Percentiles rank a stretch among this genome's conserved stretches.
Evolutionary conservation across 2,888 invertebrate genomes (phyloP).

Genomic region (Drosophila villosipedis): DNA sequence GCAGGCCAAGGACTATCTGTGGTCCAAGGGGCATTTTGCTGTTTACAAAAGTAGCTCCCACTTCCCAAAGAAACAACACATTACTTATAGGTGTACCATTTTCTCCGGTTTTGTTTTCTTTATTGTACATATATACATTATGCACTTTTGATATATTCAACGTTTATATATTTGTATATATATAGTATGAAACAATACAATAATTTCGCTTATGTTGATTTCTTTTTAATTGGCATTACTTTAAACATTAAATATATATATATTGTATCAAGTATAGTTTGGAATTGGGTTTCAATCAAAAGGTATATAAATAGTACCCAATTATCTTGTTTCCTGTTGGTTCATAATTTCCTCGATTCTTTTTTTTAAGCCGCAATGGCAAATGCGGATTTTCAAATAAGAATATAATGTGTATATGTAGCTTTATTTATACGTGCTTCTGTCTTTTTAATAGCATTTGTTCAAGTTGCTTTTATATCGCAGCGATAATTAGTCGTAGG

Average conservation of each 20-base stretch:
- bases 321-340: constrained; percentile 17
- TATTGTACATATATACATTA: constrained; percentile 24
- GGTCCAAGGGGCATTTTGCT: background rate
- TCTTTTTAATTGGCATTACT: constrained; percentile 12
- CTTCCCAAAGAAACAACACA: constrained; percentile 20
- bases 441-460: constrained; percentile 38
- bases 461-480: constrained; percentile 70
- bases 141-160: constrained; percentile 26
- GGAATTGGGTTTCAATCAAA: constrained; percentile 7
- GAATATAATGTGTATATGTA: constrained; percentile 3
- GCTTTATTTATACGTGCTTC: constrained; percentile 9
- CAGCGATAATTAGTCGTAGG: constrained; percentile 64
- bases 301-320: constrained; percentile 39
- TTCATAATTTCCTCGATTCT: constrained; percentile 15
- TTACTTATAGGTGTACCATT: constrained; percentile 28
- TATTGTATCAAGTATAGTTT: constrained; percentile 3
- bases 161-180: constrained; percentile 16
- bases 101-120: constrained; percentile 11
- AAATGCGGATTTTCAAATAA: constrained; percentile 32
- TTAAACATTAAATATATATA: constrained; percentile 19
- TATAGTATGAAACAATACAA: constrained; percentile 11
- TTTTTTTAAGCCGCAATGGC: constrained; percentile 35
- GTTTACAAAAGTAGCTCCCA: constrained; percentile 35
- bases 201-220: constrained; percentile 24
- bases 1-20: background rate